phyloP scores from a whole-genome alignment of 2,113 vertebrate species.

The Hypocryptadius cinnamomeus region DNA sequence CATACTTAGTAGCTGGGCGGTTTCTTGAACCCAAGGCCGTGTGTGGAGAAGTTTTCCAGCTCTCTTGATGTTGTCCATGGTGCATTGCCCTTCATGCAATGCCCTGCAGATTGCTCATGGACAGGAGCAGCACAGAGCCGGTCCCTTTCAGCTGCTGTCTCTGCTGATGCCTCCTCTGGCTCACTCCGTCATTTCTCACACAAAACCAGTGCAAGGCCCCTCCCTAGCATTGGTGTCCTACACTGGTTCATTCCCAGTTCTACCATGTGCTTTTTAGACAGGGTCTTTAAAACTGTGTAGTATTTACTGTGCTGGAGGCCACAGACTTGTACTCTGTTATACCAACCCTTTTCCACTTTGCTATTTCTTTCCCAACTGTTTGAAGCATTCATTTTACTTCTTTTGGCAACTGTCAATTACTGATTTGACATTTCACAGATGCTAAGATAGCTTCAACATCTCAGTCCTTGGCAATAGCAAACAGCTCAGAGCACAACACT shows the following conservation, averaged over 20 bases:
- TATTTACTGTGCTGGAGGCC: background rate
- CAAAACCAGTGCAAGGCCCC: background rate
- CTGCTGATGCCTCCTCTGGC: background rate
- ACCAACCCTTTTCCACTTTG: background rate
- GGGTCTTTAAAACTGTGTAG: background rate
- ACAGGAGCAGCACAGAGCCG: background rate
- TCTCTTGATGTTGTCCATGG: background rate
- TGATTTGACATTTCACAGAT: background rate
- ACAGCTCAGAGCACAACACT: background rate
- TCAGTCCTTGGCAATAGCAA: background rate
- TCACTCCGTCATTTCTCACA: background rate
- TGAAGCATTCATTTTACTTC: background rate
- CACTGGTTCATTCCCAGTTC: background rate
- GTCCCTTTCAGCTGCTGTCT: background rate
- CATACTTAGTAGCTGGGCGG: background rate
- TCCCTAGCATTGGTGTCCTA: background rate
- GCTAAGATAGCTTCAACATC: background rate
- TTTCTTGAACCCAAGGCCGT: background rate
- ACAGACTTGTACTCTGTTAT: background rate
- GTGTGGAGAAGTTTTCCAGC: background rate
- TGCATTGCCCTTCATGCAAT: rapidly evolving
- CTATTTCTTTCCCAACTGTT: background rate
- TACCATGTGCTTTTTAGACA: background rate
- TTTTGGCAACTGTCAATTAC: background rate
- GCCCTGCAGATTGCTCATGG: background rate